Conservation (phyloP, 2,113 vertebrate species). For the Corythoichthys intestinalis region DNA sequence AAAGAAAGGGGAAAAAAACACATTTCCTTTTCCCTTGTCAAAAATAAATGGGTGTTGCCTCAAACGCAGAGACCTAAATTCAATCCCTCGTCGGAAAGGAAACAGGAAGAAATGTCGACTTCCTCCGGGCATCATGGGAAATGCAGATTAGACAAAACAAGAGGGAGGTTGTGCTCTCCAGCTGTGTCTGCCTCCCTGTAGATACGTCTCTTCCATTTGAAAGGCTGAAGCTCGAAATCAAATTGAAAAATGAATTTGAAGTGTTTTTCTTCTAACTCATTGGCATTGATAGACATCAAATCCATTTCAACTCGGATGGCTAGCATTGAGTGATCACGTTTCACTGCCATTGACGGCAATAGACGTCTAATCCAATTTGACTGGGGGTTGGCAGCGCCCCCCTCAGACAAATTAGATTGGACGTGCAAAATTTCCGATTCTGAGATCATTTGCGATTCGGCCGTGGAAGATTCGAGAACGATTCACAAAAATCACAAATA, state of each 20-base stretch:
- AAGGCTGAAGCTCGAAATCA: slow-evolving; percentile 14
- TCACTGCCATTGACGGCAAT: too few species aligned
- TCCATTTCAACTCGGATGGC: too few species aligned
- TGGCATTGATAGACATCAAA: too few species aligned
- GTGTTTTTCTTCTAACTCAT: too few species aligned
- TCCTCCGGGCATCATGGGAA: slow-evolving; percentile 73
- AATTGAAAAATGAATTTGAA: not conserved
- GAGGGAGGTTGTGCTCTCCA: slow-evolving; percentile 38
- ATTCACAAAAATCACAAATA: too few species aligned
- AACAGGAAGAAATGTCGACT: slow-evolving; percentile 77
- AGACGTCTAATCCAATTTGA: too few species aligned
- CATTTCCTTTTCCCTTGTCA: slow-evolving; percentile 30
- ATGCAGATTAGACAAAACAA: slow-evolving; percentile 81
- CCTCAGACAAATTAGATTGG: too few species aligned
- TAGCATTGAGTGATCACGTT: too few species aligned
- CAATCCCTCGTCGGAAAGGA: slow-evolving; percentile 45
- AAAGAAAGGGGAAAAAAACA: slow-evolving; percentile 7
- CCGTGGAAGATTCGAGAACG: too few species aligned
- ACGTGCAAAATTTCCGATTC: too few species aligned
- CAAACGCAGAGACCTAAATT: slow-evolving; percentile 41
- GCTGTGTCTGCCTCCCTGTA: slow-evolving; percentile 37
- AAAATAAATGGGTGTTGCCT: slow-evolving; percentile 67
- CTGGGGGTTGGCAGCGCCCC: too few species aligned
- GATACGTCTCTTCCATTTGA: slow-evolving; percentile 9
- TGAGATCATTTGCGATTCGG: too few species aligned